Evolutionary conservation across 2,888 invertebrate species (phyloP), one percentile per base, ranked within the genome.

Genomic region (Tetheella fluctuosa): DNA sequence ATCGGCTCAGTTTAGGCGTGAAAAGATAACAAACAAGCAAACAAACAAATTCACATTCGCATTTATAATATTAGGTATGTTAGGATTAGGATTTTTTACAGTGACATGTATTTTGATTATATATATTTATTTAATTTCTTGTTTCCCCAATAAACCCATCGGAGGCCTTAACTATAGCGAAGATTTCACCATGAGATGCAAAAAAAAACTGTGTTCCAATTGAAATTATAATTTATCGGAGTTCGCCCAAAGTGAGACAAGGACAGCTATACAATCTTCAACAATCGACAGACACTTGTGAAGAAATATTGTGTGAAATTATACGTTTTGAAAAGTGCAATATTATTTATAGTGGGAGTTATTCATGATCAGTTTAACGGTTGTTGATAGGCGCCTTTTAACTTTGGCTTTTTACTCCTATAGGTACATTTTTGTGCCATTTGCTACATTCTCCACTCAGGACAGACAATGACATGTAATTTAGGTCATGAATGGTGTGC

Each of bases 241-340:
- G 10, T 8, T 20, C 30, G 48, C 62, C 59, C 28, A 34, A 52
- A 37, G 59, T 57, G 57, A 53, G 57, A 57, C 54, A 57, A 34
- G 42, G 59, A 56, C 52, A 55, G 52, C 25, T 55, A 59, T 23
- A 58, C 54, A 39, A 54, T 57, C 15, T 53, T 48, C 20, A 59
- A 59, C 34, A 34, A 34, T 34, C n/a, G 48, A 17, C 23, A 12
- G 48, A 48, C 55, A 37, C 23, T 54, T 20, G 20, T 30, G 28
- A 52, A 60, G 64, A 65, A 63, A 63, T 68, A 68, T 65, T 28
- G 63, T 30, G 20, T 37, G 28, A 64, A 65, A 65, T 68, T 65
- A 68, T 60, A 65, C 23, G 39, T 54, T 53, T 30, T 28, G 59
- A 48, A 48, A 48, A 5, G 20, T 55, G 34, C 53, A 54, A 7